Evolutionary conservation across 2,888 invertebrate genomes (phyloP).

Genomic region (Sceliomorpha sp.): DNA sequence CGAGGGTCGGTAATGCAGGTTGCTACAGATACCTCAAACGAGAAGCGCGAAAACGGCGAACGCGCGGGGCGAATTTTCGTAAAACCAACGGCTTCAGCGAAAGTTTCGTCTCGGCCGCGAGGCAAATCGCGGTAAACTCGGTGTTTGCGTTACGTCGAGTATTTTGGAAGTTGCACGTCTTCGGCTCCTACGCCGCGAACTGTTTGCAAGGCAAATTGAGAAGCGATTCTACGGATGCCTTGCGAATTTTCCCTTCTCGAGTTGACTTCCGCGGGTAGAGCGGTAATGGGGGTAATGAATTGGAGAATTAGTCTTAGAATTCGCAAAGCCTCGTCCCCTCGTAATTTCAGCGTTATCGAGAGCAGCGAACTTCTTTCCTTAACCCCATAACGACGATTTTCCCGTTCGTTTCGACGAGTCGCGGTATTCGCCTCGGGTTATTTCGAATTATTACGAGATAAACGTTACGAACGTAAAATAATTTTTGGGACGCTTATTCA

Average conservation of each 20-base stretch:
- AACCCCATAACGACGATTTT: too few relatives aligned
- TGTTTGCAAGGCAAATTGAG: conserved; percentile 16
- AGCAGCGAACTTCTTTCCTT: conserved; percentile 8
- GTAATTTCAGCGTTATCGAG: conserved; percentile 11
- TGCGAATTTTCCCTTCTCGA: background rate
- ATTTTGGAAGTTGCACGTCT: conserved; percentile 14
- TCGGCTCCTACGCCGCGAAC: conserved; percentile 4
- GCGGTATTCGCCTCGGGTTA: too few relatives aligned
- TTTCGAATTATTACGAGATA: too few relatives aligned
- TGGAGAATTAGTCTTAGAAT: conserved; percentile 44
- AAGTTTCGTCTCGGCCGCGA: too few relatives aligned
- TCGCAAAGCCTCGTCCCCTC: background rate
- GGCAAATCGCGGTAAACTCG: conserved; percentile 8
- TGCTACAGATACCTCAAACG: too few relatives aligned
- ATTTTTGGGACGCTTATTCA: too few relatives aligned
- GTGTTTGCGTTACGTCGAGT: conserved; percentile 2
- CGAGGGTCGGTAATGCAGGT: too few relatives aligned
- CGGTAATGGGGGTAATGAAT: conserved; percentile 38
- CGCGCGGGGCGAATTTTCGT: too few relatives aligned
- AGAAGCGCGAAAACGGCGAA: too few relatives aligned
- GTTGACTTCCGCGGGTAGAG: background rate
- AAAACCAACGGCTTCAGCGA: too few relatives aligned
- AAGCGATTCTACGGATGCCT: conserved; percentile 1
- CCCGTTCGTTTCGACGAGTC: too few relatives aligned
- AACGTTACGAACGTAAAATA: too few relatives aligned